Percentiles rank a stretch among this genome's conserved stretches.
Conservation (phyloP, 2,888 invertebrate genomes). For the Heliconius hortense region DNA sequence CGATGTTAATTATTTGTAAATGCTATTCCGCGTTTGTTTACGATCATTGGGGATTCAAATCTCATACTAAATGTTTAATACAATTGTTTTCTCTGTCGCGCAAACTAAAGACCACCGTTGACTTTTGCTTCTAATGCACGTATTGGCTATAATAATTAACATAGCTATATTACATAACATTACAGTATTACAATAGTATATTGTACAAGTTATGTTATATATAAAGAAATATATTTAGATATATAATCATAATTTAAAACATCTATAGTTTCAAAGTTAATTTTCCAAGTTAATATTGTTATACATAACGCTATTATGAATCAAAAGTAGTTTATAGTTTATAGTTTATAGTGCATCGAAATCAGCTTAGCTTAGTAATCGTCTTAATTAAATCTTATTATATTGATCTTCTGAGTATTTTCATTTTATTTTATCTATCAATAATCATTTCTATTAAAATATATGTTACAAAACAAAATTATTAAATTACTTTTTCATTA, state of each 20-base stretch:
- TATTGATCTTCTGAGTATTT: neutral
- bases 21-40: too few relatives aligned
- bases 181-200: too few relatives aligned
- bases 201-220: too few relatives aligned
- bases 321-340: constrained; percentile 3
- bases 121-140: neutral
- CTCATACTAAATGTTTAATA: neutral
- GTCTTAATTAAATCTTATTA: constrained; percentile 14
- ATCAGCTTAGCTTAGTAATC: constrained; percentile 7
- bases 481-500: too few relatives aligned
- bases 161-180: too few relatives aligned
- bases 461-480: too few relatives aligned
- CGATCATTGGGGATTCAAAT: neutral
- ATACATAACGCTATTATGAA: constrained; percentile 1
- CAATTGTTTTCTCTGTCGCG: neutral
- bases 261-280: neutral
- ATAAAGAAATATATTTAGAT: too few relatives aligned
- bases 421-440: too few relatives aligned
- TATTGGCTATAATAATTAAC: neutral
- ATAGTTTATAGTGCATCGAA: constrained; percentile 2
- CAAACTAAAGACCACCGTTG: neutral
- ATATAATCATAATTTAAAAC: constrained; percentile 4
- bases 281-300: neutral
- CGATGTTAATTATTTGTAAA: too few relatives aligned
- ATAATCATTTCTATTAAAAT: too few relatives aligned